These are phyloP conservation scores for Sarcophilus harrisii DNA, from an alignment of 2,797 vertebrate genomes.

Conservation along the genomic window DNA sequence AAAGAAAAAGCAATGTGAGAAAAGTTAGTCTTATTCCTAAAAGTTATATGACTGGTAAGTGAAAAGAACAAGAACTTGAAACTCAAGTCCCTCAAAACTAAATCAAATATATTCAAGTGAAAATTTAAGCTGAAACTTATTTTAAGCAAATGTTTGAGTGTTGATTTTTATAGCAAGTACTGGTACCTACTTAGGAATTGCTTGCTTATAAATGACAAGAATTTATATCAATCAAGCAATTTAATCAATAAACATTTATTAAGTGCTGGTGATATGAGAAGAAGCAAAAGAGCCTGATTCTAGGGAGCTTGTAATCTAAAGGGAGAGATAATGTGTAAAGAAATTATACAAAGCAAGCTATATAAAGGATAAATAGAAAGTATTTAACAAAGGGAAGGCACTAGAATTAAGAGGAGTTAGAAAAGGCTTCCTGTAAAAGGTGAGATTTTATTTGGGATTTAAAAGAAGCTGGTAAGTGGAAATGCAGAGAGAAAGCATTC, in stretches of 20 bases:
- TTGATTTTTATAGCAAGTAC: background rate
- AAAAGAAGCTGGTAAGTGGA: background rate
- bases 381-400: background rate
- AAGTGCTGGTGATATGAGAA: background rate
- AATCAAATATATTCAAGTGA: background rate
- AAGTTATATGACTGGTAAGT: background rate
- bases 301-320: background rate
- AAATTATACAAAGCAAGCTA: background rate
- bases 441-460: background rate
- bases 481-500: background rate
- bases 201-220: background rate
- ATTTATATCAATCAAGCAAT: background rate
- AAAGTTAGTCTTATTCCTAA: background rate
- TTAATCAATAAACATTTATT: background rate
- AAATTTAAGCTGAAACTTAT: background rate
- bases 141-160: background rate
- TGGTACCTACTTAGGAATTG: background rate
- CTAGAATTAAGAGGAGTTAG: background rate
- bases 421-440: background rate
- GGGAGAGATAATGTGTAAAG: background rate
- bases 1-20: background rate
- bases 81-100: background rate
- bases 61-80: background rate
- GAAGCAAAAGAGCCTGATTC: background rate
- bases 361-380: background rate